Conservation (phyloP, 2,113 vertebrate species). For the Stegastes partitus region DNA sequence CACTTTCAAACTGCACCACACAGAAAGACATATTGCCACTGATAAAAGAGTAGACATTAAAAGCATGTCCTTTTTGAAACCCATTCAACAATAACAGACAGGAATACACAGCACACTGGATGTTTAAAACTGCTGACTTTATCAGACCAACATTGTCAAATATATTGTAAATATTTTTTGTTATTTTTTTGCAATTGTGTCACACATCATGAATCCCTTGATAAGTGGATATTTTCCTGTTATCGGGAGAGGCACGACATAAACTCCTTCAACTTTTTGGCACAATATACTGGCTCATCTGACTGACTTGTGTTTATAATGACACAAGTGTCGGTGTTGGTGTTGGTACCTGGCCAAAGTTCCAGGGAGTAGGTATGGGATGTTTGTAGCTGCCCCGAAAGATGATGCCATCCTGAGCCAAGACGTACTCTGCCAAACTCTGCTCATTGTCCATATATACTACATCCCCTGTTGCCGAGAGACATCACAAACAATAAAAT, state of each 20-base stretch:
- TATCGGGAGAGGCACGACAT: not conserved
- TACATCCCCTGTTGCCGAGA: constrained; percentile 83
- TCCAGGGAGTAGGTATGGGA: constrained; percentile 86
- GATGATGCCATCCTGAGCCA: constrained; percentile 92
- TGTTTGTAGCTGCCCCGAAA: constrained; percentile 85
- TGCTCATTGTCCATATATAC: constrained; percentile 88
- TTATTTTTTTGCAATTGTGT: not conserved
- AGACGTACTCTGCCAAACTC: constrained; percentile 87
- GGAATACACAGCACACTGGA: not conserved
- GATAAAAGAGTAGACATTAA: not conserved
- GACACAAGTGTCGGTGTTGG: constrained; percentile 42
- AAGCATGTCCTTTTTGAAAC: constrained; percentile 8
- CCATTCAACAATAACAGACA: not conserved
- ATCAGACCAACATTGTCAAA: constrained; percentile 1
- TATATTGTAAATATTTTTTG: too few species aligned
- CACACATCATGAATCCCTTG: constrained; percentile 6
- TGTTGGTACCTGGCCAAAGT: constrained; percentile 93
- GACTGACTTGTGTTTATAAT: constrained; percentile 6
- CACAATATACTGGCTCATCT: not conserved
- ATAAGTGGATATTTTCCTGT: constrained; percentile 8
- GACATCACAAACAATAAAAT: constrained; percentile 23
- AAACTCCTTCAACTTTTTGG: constrained; percentile 8
- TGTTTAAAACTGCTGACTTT: not conserved
- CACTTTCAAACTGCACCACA: constrained; percentile 88
- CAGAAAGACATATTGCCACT: not conserved